phyloP scores from a whole-genome alignment of 2,888 invertebrate species.

The Malthinus flaveolus region DNA sequence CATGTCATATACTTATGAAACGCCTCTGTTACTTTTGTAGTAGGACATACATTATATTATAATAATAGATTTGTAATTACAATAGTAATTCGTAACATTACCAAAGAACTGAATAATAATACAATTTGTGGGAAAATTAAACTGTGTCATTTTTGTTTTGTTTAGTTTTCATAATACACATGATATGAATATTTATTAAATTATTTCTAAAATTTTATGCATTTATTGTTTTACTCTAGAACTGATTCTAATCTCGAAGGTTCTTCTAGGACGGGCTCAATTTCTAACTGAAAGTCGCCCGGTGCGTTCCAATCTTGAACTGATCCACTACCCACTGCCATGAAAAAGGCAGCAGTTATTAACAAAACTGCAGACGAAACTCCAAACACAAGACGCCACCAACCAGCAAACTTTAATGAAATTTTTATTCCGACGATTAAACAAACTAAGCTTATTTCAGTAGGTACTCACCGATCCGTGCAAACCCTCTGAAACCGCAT shows the following conservation, averaged over 20 bases:
- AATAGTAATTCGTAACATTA: slow-evolving; percentile 24
- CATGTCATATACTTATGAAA: too few species aligned
- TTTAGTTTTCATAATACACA: slow-evolving; percentile 20
- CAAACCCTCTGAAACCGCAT: slow-evolving; percentile 61
- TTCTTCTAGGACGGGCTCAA: slow-evolving; percentile 47
- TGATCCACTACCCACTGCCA: slow-evolving; percentile 62
- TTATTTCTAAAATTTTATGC: slow-evolving; percentile 18
- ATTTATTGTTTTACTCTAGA: slow-evolving; percentile 41
- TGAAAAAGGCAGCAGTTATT: slow-evolving; percentile 60
- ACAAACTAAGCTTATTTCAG: slow-evolving; percentile 1
- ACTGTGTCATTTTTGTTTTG: slow-evolving; percentile 19
- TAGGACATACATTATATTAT: too few species aligned
- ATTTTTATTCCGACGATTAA: slow-evolving; percentile 1
- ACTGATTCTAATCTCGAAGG: slow-evolving; percentile 51
- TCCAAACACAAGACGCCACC: slow-evolving; percentile 64
- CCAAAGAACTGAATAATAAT: slow-evolving; percentile 24
- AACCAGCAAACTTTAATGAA: slow-evolving; percentile 56
- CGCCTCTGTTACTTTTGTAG: too few species aligned
- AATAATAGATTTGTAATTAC: slow-evolving; percentile 15
- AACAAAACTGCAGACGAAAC: slow-evolving; percentile 61
- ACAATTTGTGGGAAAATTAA: slow-evolving; percentile 25
- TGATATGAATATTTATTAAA: slow-evolving; percentile 19
- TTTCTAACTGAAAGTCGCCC: slow-evolving; percentile 46
- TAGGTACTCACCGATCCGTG: slow-evolving; percentile 60
- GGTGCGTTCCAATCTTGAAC: slow-evolving; percentile 62